phyloP scores from a whole-genome alignment of 2,888 invertebrate species.

The Stenoptilia bipunctidactyla region DNA sequence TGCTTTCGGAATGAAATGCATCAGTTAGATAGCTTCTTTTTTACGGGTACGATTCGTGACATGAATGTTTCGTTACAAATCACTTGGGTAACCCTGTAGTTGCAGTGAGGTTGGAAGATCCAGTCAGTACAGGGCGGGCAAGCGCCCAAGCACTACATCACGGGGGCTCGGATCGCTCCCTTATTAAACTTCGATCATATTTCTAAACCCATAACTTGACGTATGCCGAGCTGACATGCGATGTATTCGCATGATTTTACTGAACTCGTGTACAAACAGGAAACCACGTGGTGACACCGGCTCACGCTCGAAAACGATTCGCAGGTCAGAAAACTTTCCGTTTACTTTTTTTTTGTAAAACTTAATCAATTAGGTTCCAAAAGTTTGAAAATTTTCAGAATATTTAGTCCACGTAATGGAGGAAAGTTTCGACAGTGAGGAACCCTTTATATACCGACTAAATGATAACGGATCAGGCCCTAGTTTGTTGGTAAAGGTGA shows the following conservation, averaged over 20 bases:
- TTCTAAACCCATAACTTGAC: slow-evolving; percentile 10
- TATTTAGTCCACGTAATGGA: slow-evolving; percentile 32
- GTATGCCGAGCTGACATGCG: slow-evolving; percentile 35
- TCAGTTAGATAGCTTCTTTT: slow-evolving; percentile 29
- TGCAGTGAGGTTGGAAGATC: slow-evolving; percentile 15
- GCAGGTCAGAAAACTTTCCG: neutral
- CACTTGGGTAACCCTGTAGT: slow-evolving; percentile 29
- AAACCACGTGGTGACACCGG: neutral
- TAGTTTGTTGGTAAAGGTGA: slow-evolving; percentile 79
- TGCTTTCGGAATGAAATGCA: neutral
- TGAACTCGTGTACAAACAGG: neutral
- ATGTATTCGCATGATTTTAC: slow-evolving; percentile 11
- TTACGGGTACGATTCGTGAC: slow-evolving; percentile 38
- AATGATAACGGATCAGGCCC: slow-evolving; percentile 83
- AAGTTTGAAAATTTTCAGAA: neutral
- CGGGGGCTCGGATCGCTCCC: slow-evolving; percentile 4
- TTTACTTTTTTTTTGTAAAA: too few relatives aligned
- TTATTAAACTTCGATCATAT: neutral
- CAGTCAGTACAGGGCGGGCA: slow-evolving; percentile 47
- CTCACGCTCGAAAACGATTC: neutral
- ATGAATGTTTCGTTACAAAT: slow-evolving; percentile 50
- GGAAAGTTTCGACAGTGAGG: slow-evolving; percentile 62
- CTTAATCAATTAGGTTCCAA: too few relatives aligned
- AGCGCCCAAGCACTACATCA: slow-evolving; percentile 24
- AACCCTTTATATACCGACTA: slow-evolving; percentile 80